Conservation (phyloP, 2,113 vertebrate genomes). For the Steatornis caripensis region DNA sequence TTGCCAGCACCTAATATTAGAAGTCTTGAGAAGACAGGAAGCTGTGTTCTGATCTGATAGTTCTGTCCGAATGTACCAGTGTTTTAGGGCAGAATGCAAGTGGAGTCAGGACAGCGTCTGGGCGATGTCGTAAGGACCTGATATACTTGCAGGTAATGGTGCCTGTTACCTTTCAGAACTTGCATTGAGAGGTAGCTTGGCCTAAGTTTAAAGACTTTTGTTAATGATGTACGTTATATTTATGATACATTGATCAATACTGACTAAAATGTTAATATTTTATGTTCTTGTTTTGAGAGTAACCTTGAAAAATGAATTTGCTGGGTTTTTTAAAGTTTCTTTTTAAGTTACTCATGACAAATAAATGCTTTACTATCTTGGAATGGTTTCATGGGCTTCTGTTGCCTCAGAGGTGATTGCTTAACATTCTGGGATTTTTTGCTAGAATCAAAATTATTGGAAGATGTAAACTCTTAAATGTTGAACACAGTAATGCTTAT, state of each 20-base stretch:
- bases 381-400: not conserved
- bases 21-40: not conserved
- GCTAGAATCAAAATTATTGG: not conserved
- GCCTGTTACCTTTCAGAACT: not conserved
- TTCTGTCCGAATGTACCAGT: not conserved
- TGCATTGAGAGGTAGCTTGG: not conserved
- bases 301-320: not conserved
- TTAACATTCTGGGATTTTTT: not conserved
- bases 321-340: not conserved
- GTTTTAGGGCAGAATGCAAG: not conserved
- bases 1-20: not conserved
- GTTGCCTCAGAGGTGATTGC: not conserved
- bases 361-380: not conserved
- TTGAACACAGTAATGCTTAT: not conserved
- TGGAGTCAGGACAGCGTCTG: not conserved
- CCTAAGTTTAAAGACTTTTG: not conserved
- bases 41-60: not conserved
- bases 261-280: not conserved
- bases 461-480: not conserved
- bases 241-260: not conserved
- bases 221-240: not conserved
- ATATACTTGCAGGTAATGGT: rapidly evolving
- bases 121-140: not conserved
- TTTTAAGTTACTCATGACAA: not conserved
- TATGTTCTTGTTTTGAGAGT: not conserved